Percentiles rank a stretch among this genome's conserved stretches.
phyloP scores from a whole-genome alignment of 1,140 invertebrate genomes.

The Charaxes varanes region DNA sequence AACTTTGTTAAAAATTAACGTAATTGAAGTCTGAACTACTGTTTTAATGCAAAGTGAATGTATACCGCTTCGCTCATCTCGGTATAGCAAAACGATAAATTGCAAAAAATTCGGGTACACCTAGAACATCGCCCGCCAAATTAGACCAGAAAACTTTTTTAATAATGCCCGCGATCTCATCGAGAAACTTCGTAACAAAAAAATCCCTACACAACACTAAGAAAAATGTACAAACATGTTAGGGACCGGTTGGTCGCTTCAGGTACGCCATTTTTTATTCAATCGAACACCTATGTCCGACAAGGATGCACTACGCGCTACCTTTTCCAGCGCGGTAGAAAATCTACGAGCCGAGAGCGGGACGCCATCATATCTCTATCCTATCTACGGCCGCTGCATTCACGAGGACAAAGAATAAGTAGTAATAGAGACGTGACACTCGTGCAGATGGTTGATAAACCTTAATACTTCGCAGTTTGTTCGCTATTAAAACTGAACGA shows the following conservation, averaged over 20 bases:
- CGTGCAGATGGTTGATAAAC: conserved; percentile 71
- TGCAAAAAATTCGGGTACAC: conserved; percentile 31
- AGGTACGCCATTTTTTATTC: conserved; percentile 69
- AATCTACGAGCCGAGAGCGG: conserved; percentile 34
- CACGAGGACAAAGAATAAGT: conserved; percentile 68
- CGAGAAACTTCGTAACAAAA: conserved; percentile 66
- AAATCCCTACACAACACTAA: conserved; percentile 51
- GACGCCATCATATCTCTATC: conserved; percentile 37
- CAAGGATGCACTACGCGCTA: conserved; percentile 39
- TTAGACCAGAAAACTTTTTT: conserved; percentile 62
- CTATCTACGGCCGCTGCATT: conserved; percentile 40
- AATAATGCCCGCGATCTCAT: conserved; percentile 63
- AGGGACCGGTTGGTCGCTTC: conserved; percentile 62
- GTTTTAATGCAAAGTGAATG: no score
- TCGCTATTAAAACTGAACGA: conserved; percentile 65
- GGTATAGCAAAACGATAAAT: conserved; percentile 34
- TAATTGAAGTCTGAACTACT: no score
- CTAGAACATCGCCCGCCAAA: conserved; percentile 48
- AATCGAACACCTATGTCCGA: conserved; percentile 62
- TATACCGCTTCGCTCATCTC: no score
- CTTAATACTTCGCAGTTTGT: conserved; percentile 65
- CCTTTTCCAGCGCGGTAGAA: conserved; percentile 38
- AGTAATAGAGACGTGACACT: conserved; percentile 71
- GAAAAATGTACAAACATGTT: conserved; percentile 69
- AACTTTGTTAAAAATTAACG: no score